These are phyloP conservation scores for Gymnobelideus leadbeateri DNA, from an alignment of 2,113 vertebrate genomes.

Conservation along the genomic window DNA sequence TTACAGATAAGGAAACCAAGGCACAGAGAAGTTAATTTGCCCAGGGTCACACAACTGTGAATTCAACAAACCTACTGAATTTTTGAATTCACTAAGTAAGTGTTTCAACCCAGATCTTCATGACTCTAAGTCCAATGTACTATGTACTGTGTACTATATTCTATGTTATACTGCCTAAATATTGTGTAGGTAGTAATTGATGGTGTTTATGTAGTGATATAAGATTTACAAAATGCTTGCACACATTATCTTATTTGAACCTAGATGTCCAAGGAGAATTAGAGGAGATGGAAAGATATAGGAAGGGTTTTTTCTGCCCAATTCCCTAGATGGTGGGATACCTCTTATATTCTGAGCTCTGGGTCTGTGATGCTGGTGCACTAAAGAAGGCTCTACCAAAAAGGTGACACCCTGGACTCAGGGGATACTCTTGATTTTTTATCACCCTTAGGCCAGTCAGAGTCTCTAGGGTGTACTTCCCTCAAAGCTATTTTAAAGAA, in stretches of 20 bases:
- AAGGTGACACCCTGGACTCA: neutral
- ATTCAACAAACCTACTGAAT: neutral
- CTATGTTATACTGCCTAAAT: neutral
- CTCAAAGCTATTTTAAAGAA: neutral
- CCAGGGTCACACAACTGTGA: neutral
- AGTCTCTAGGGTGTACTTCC: neutral
- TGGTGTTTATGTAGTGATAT: neutral
- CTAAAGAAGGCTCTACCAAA: neutral
- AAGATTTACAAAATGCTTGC: neutral
- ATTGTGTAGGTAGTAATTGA: too few species aligned
- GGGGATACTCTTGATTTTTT: neutral
- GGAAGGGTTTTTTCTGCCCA: neutral
- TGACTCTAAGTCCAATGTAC: neutral
- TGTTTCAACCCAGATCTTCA: neutral
- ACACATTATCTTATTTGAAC: neutral
- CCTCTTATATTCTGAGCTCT: neutral
- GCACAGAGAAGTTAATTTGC: neutral
- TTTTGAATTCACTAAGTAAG: neutral
- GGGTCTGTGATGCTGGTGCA: neutral
- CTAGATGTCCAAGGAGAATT: neutral
- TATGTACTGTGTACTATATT: neutral
- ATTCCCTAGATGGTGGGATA: neutral
- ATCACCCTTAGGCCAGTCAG: neutral
- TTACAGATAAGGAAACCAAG: neutral
- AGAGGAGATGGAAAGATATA: neutral